Evolutionary conservation across 2,888 invertebrate genomes (phyloP).

Genomic region (Nebria brevicollis): DNA sequence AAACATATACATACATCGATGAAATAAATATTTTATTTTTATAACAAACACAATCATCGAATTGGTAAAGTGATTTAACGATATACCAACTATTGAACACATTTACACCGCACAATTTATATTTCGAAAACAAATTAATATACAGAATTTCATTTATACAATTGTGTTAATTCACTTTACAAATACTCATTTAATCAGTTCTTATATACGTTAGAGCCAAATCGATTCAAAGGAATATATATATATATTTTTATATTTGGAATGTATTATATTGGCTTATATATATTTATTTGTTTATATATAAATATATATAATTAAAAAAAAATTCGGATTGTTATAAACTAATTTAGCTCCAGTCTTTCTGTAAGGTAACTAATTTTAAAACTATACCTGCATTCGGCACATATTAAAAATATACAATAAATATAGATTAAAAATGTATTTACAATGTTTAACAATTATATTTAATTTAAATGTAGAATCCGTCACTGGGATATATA

Average conservation of each 20-base stretch:
- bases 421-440: slow-evolving; percentile 32
- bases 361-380: slow-evolving; percentile 40
- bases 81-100: neutral
- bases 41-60: neutral
- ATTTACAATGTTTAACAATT: slow-evolving; percentile 29
- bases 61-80: neutral
- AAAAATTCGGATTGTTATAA: slow-evolving; percentile 33
- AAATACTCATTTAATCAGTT: neutral
- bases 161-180: neutral
- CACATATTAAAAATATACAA: slow-evolving; percentile 26
- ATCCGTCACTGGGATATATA: slow-evolving; percentile 14
- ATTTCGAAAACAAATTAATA: neutral
- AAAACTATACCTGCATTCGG: slow-evolving; percentile 4
- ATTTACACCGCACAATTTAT: neutral
- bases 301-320: too few relatives aligned
- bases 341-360: slow-evolving; percentile 32
- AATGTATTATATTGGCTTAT: slow-evolving; percentile 24
- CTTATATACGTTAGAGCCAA: neutral
- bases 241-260: slow-evolving; percentile 18
- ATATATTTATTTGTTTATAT: neutral
- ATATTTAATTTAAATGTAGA: slow-evolving; percentile 2
- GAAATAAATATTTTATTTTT: neutral
- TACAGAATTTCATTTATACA: too few relatives aligned
- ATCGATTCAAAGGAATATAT: neutral
- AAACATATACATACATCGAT: neutral